A percentile compares a stretch with the other conserved stretches of the same genome.
Conservation (phyloP, 2,888 invertebrate genomes). For the Ectemnius continuus region DNA sequence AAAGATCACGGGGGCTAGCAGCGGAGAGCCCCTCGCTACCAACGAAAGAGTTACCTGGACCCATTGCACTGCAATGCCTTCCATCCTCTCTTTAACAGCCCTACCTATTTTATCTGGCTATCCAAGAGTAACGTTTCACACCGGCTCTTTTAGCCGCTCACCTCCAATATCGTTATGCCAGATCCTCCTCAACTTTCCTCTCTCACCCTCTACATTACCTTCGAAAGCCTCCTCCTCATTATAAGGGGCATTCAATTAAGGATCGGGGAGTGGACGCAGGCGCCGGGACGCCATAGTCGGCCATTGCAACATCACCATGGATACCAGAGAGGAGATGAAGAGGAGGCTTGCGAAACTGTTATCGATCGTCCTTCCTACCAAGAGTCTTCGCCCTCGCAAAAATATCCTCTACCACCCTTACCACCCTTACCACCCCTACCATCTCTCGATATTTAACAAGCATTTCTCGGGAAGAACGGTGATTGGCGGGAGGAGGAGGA, state of each 20-base stretch:
- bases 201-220: neutral
- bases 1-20: slow-evolving; percentile 63
- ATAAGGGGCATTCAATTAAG: slow-evolving; percentile 57
- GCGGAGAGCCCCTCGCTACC: slow-evolving; percentile 18
- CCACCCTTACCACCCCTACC: too few relatives aligned
- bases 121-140: slow-evolving; percentile 57
- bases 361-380: slow-evolving; percentile 61
- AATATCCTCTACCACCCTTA: slow-evolving; percentile 19
- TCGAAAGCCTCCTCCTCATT: slow-evolving; percentile 16
- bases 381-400: slow-evolving; percentile 19
- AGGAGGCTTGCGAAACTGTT: slow-evolving; percentile 55
- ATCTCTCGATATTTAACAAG: too few relatives aligned
- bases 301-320: slow-evolving; percentile 73
- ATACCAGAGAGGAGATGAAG: slow-evolving; percentile 68
- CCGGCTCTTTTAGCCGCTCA: slow-evolving; percentile 16
- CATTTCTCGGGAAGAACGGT: too few relatives aligned
- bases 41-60: slow-evolving; percentile 72
- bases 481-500: too few relatives aligned
- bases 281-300: slow-evolving; percentile 66
- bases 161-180: neutral
- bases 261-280: slow-evolving; percentile 59
- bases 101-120: slow-evolving; percentile 48
- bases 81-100: slow-evolving; percentile 19
- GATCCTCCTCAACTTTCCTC: neutral
- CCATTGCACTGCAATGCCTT: slow-evolving; percentile 11